These are phyloP conservation scores for Pseudeuparius sepicola DNA, from an alignment of 2,888 invertebrate species.

Conservation along the genomic window DNA sequence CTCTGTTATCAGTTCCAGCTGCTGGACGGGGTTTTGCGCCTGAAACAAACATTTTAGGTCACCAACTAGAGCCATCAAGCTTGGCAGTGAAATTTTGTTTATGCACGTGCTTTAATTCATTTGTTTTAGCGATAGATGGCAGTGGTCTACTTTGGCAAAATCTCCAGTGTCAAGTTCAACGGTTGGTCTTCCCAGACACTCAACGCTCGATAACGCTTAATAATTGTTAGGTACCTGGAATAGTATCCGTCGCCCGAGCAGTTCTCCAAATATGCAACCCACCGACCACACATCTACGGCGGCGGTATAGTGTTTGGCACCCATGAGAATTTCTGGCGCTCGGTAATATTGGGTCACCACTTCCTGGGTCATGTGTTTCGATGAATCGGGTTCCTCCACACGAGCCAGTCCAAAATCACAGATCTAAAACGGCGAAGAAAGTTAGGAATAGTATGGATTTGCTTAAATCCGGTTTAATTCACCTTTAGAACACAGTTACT, in stretches of 20 bases:
- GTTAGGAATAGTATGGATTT: not conserved
- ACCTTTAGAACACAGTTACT: slow-evolving; percentile 96
- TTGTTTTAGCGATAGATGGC: too few relatives aligned
- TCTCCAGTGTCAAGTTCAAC: too few relatives aligned
- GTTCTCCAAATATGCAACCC: slow-evolving; percentile 98
- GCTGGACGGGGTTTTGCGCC: slow-evolving; percentile 93
- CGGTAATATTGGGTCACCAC: slow-evolving; percentile 99
- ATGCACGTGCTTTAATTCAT: too few relatives aligned
- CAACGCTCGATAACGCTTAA: too few relatives aligned
- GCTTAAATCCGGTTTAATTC: not conserved
- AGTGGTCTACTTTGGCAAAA: too few relatives aligned
- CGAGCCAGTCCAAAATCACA: slow-evolving; percentile 99
- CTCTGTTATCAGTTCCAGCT: slow-evolving; percentile 96
- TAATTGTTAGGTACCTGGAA: slow-evolving; percentile 81
- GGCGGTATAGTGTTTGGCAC: slow-evolving; percentile 91
- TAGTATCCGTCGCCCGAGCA: slow-evolving; percentile 88
- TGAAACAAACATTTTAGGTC: slow-evolving; percentile 82
- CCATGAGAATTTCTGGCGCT: slow-evolving; percentile 98
- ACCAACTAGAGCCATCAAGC: too few relatives aligned
- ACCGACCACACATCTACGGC: slow-evolving; percentile 99
- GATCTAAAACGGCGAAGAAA: slow-evolving; percentile 50
- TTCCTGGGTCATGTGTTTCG: slow-evolving; percentile 97
- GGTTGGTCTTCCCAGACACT: too few relatives aligned
- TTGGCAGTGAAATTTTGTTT: too few relatives aligned
- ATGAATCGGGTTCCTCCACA: slow-evolving; percentile 90